Evolutionary conservation across 2,888 invertebrate genomes (phyloP), one percentile per base, ranked within the genome.

Genomic region (Stegophylla sp.): DNA sequence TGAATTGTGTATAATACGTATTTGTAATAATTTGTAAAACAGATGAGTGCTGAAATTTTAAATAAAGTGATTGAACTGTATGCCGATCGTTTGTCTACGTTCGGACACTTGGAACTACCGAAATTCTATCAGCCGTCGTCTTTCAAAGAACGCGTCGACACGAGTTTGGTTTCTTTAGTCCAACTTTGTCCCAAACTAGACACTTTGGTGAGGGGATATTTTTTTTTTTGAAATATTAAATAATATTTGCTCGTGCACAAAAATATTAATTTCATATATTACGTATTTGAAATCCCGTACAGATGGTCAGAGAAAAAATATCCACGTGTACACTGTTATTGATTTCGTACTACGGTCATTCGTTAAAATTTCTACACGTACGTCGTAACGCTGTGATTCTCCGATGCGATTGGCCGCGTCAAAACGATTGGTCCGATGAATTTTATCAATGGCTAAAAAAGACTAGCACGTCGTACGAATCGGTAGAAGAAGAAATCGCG

Each of bases 271-370:
- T 34, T 34, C 7, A 34, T 34, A 34, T 45, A 45, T 53, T 66
- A 48, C 56, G 3, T 66, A 15, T 66, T 34, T 13, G 15, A n/a
- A 3, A 45, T 61, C 20, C 1, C 23, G 82, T 83, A 82, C 85
- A 92, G 92, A 87, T 92, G 84, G 88, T 93, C 41, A 90, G 93
- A 10, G 94, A 94, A 86, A 89, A 92, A 84, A 89, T 95, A 82
- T 94, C 94, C 5, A 93, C 94, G 1, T 89, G 92, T 0, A 94
- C 94, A 0, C 88, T 93, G 20, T 86, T 94, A 61, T 88, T 94
- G 17, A 87, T 94, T 63, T 93, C 91, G 0, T 88, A 88, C 67
- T 90, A 90, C 1, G 91, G 91, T 0, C 63, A 82, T 15, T 82
- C 82, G 20, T 86, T 94, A 77, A 88, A 88, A 26, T 88, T 88